Evolutionary conservation across 2,113 vertebrate genomes (phyloP), one percentile per base, ranked within the genome.

Genomic region (Perognathus longimembris): DNA sequence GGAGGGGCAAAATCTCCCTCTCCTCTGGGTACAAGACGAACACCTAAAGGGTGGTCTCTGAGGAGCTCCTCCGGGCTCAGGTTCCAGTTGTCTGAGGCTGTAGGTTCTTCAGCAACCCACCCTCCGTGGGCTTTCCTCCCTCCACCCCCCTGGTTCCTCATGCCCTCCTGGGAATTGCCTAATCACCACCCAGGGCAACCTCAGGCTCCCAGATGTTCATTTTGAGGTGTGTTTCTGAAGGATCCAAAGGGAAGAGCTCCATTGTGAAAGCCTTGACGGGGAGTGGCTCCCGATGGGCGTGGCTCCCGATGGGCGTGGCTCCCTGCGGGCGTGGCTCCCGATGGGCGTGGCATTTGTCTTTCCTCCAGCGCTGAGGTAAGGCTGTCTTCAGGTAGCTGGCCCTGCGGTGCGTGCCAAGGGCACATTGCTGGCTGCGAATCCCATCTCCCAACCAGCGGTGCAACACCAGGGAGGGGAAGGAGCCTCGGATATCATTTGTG

Each of bases 211-310:
- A 20, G 24, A 36, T 57, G 40, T 95, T 77, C 45, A 21, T 30
- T 84, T 61, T n/a, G 11, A 54, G 67, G 63, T 40, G 89, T 94
- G 34, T 40, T 84, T 81, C 80, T 73, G 63, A 87, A 81, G 40
- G 57, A 57, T 42, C 15, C 8, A n/a, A 54, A 2, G 69, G 15
- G 61, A 79, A 85, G 67, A 59, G 40, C n/a, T n/a, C n/a, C n/a
- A n/a, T n/a, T n/a, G n/a, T n/a, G n/a, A n/a, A n/a, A n/a, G n/a
- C n/a, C n/a, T n/a, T n/a, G n/a, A n/a, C n/a, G n/a, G n/a, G n/a
- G n/a, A n/a, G n/a, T n/a, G n/a, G n/a, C n/a, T n/a, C n/a, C n/a
- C n/a, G n/a, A n/a, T n/a, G n/a, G n/a, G n/a, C n/a, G n/a, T n/a
- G n/a, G n/a, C n/a, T n/a, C n/a, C n/a, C n/a, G n/a, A n/a, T n/a